Conservation (phyloP, 2,888 invertebrate genomes). For the Tinea semifulvella region DNA sequence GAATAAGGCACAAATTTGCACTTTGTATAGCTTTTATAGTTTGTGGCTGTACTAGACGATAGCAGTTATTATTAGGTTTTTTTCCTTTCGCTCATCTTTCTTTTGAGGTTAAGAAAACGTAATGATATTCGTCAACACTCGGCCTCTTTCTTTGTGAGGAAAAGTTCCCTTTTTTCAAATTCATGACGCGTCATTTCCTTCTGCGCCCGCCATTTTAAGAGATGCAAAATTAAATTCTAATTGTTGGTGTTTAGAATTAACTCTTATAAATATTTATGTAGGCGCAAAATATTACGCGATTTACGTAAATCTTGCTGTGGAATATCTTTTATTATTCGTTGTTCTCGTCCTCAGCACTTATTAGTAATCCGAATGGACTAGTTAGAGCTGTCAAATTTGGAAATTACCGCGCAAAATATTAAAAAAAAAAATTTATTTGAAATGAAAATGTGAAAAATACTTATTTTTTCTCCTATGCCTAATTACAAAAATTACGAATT, state of each 20-base stretch:
- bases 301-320: neutral
- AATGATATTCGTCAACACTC: conserved; percentile 11
- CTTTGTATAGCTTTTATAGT: no score
- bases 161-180: neutral
- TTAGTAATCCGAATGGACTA: no score
- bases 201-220: neutral
- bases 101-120: conserved; percentile 12
- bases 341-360: no score
- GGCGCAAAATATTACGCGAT: neutral
- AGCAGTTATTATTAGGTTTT: conserved; percentile 29
- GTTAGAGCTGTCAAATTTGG: no score
- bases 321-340: no score
- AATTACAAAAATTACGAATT: no score
- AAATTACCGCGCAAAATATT: no score
- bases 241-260: neutral
- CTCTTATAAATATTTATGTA: conserved; percentile 1
- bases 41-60: conserved; percentile 33
- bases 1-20: no score
- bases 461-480: no score
- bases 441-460: no score
- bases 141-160: neutral
- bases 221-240: neutral
- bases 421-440: no score
- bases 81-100: conserved; percentile 13
- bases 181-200: neutral